Conservation (phyloP, 2,888 invertebrate genomes). For the Timandra comae region DNA sequence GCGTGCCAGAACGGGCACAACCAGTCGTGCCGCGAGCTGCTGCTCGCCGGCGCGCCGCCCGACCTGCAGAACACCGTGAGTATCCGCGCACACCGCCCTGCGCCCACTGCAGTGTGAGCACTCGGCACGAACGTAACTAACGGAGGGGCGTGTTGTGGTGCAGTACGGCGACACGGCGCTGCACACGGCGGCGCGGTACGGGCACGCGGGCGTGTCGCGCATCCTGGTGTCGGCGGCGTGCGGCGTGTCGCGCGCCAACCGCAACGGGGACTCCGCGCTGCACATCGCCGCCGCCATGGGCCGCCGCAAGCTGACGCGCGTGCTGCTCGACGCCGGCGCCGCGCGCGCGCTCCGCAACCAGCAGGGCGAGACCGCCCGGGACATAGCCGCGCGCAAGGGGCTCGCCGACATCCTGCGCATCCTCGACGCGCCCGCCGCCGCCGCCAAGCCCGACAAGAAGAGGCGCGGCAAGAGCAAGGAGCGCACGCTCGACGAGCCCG, state of each 20-base stretch:
- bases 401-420: slow-evolving; percentile 89
- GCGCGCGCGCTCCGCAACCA: slow-evolving; percentile 82
- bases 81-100: no score
- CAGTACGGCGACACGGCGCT: slow-evolving; percentile 96
- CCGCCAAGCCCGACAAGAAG: slow-evolving; percentile 63
- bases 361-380: slow-evolving; percentile 92
- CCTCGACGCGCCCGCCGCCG: slow-evolving; percentile 75
- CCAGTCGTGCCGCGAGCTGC: slow-evolving; percentile 91
- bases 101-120: no score
- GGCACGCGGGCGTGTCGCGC: slow-evolving; percentile 96
- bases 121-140: no score
- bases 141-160: no score
- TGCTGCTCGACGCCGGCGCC: slow-evolving; percentile 91
- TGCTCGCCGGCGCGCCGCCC: slow-evolving; percentile 91
- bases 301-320: slow-evolving; percentile 90
- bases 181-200: slow-evolving; percentile 96
- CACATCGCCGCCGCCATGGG: slow-evolving; percentile 98
- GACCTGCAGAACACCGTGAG: slow-evolving; percentile 93
- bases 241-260: slow-evolving; percentile 91
- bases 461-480: slow-evolving; percentile 72
- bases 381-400: slow-evolving; percentile 92
- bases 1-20: slow-evolving; percentile 98
- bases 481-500: slow-evolving; percentile 72
- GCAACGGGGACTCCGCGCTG: slow-evolving; percentile 96
- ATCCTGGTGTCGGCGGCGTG: slow-evolving; percentile 94